Evolutionary conservation across 2,888 invertebrate genomes (phyloP).

Genomic region (Troilus luridus): DNA sequence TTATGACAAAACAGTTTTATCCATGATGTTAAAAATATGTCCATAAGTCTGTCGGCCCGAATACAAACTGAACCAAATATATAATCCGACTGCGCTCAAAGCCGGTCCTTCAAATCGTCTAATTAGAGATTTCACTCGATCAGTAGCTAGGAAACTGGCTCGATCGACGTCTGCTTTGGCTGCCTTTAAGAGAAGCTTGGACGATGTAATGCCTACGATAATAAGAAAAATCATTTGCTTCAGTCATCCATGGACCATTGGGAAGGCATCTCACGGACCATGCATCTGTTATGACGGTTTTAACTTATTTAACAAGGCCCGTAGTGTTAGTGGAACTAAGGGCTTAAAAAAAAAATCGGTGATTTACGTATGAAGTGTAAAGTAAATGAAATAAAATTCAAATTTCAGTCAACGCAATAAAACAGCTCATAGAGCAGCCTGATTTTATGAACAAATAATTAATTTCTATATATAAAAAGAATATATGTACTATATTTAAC

Average conservation of each 20-base stretch:
- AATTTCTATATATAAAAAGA: too few relatives aligned
- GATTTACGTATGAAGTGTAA: background rate
- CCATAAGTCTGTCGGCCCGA: background rate
- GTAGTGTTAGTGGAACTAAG: background rate
- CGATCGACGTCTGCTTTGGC: background rate
- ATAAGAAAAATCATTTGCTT: background rate
- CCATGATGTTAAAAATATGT: background rate
- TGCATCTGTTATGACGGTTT: background rate
- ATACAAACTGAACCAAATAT: background rate
- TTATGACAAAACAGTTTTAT: background rate
- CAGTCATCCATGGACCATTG: constrained; percentile 42
- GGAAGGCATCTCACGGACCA: constrained; percentile 33
- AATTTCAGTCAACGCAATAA: too few relatives aligned
- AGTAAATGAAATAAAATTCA: too few relatives aligned
- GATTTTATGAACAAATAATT: too few relatives aligned
- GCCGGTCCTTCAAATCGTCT: background rate
- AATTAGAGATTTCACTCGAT: background rate
- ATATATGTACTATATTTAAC: too few relatives aligned
- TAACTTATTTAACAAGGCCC: background rate
- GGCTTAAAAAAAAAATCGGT: background rate
- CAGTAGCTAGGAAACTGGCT: background rate
- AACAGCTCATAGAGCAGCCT: too few relatives aligned
- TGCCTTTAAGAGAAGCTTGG: background rate
- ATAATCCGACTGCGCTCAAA: background rate
- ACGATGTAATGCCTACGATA: background rate